Evolutionary conservation across 2,797 vertebrate species (phyloP).

Genomic region (Nannoperca australis): DNA sequence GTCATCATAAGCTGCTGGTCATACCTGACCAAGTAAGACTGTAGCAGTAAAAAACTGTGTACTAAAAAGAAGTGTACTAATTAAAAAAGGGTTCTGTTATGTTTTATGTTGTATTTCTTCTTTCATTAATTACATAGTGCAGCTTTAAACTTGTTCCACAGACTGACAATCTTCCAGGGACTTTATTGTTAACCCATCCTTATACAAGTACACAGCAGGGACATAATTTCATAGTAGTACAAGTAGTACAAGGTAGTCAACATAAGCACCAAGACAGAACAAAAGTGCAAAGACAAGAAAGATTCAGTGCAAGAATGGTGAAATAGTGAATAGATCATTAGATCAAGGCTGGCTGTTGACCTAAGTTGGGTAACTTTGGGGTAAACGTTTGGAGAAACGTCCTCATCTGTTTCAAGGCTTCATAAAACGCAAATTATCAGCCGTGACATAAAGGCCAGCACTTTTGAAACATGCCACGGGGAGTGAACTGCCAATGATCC

Average conservation of each 20-base stretch:
- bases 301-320: neutral
- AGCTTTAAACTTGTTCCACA: neutral
- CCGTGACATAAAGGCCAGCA: neutral
- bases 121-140: neutral
- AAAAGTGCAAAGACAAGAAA: neutral
- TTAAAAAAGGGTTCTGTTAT: neutral
- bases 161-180: neutral
- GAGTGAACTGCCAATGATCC: constrained; percentile 58
- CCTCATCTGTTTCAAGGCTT: neutral
- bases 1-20: neutral
- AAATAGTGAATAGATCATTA: neutral
- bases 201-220: neutral
- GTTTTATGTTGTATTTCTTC: neutral
- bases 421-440: neutral
- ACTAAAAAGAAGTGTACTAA: neutral
- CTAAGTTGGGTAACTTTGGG: neutral
- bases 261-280: neutral
- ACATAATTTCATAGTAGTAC: too few relatives aligned
- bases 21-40: neutral
- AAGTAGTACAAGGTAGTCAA: neutral
- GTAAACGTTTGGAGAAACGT: neutral
- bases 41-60: neutral
- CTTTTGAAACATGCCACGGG: constrained; percentile 58
- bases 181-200: neutral
- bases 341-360: neutral